These are phyloP conservation scores for Machaerirhynchus nigripectus DNA, from an alignment of 2,113 vertebrate species.

Conservation along the genomic window DNA sequence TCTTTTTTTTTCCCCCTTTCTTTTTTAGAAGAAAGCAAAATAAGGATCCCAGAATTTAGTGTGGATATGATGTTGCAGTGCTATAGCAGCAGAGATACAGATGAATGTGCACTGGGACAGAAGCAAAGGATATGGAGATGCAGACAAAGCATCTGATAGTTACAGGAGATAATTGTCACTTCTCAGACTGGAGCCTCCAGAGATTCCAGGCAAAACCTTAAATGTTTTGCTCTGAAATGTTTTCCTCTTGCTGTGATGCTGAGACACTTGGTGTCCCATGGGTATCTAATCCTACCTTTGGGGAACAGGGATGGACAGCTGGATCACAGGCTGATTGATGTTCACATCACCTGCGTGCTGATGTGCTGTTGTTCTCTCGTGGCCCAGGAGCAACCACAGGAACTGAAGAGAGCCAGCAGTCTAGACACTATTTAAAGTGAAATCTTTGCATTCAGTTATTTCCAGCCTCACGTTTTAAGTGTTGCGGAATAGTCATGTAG, in stretches of 20 bases:
- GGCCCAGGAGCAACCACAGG: not conserved
- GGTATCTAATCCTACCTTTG: not conserved
- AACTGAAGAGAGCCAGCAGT: not conserved
- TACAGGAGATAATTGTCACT: not conserved
- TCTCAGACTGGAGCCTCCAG: not conserved
- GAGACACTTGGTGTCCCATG: accelerated
- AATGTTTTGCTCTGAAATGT: not conserved
- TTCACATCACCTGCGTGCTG: no score
- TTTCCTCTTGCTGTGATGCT: not conserved
- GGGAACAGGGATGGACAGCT: not conserved
- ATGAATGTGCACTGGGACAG: not conserved
- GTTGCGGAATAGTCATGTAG: not conserved
- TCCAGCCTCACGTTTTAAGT: not conserved
- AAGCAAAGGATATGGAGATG: not conserved
- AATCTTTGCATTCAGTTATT: not conserved
- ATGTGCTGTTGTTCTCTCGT: accelerated
- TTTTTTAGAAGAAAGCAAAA: not conserved
- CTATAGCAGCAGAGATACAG: not conserved
- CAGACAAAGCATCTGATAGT: not conserved
- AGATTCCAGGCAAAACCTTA: not conserved
- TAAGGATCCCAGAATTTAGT: not conserved
- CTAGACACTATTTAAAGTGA: not conserved
- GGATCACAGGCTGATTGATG: not conserved
- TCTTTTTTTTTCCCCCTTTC: accelerated
- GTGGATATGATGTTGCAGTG: not conserved